These are phyloP conservation scores for Rhinogobio ventralis DNA, from an alignment of 2,797 vertebrate species.

Conservation along the genomic window DNA sequence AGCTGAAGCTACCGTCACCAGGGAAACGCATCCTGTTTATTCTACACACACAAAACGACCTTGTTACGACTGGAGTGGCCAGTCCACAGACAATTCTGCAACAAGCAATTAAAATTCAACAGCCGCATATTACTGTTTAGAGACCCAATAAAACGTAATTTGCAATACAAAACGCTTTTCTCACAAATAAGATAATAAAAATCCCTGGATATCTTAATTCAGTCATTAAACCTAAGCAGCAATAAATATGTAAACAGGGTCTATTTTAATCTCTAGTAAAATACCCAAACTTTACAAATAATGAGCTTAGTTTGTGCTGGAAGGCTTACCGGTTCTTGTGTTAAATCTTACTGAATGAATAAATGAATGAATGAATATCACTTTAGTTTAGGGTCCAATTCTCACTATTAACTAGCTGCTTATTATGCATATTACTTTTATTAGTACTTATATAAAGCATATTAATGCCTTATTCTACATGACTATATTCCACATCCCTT, in stretches of 20 bases:
- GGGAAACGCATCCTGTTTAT: conserved; percentile 31
- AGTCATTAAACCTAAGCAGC: conserved; percentile 34
- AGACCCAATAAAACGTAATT: conserved; percentile 49
- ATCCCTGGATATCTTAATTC: conserved; percentile 46
- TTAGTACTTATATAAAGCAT: too few relatives aligned
- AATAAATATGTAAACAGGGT: conserved; percentile 40
- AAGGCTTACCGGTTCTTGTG: not conserved
- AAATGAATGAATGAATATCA: too few relatives aligned
- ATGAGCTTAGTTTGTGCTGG: not conserved
- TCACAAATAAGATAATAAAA: conserved; percentile 45
- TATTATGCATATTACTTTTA: too few relatives aligned
- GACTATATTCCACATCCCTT: too few relatives aligned
- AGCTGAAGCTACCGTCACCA: conserved; percentile 1
- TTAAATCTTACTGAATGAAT: not conserved
- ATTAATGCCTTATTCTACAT: too few relatives aligned
- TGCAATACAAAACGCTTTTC: conserved; percentile 44
- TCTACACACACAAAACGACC: conserved; percentile 32
- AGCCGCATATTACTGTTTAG: conserved; percentile 50
- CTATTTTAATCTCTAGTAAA: conserved; percentile 42
- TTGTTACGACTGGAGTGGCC: conserved; percentile 40
- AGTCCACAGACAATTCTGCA: conserved; percentile 30
- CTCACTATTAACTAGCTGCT: too few relatives aligned
- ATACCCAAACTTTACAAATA: conserved; percentile 9
- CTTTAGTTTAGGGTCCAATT: too few relatives aligned
- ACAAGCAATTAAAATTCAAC: conserved; percentile 54